A percentile compares a stretch with the other conserved stretches of the same genome.
These are phyloP conservation scores for Conomelus anceps DNA, from an alignment of 2,888 invertebrate species.

Conservation along the genomic window DNA sequence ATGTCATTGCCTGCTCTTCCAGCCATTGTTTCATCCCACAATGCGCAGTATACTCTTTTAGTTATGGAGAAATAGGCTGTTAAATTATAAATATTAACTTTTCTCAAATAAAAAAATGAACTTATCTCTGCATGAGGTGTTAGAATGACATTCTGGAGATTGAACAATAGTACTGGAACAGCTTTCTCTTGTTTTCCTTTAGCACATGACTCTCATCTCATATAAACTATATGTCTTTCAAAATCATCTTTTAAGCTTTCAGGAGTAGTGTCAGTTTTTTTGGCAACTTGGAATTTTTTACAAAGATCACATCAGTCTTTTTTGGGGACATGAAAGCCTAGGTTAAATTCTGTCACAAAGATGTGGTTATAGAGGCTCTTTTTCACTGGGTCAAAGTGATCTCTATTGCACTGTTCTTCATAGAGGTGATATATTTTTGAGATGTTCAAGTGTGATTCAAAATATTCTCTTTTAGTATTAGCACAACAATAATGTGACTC, in stretches of 20 bases:
- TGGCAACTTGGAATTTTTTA: not conserved
- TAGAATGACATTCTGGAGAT: not conserved
- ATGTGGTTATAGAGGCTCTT: not conserved
- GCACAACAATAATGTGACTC: not conserved
- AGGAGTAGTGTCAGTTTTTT: not conserved
- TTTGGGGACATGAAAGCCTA: not conserved
- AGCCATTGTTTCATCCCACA: slow-evolving; percentile 1
- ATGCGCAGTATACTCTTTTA: not conserved
- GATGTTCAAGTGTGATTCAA: not conserved
- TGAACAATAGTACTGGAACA: not conserved
- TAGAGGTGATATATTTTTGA: not conserved
- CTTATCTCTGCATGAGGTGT: not conserved
- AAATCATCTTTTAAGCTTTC: not conserved
- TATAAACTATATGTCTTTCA: not conserved
- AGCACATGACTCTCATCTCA: not conserved
- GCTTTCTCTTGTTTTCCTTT: not conserved
- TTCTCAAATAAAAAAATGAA: not conserved
- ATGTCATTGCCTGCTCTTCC: slow-evolving; percentile 5
- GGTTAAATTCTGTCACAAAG: not conserved
- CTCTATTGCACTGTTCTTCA: not conserved
- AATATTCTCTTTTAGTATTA: not conserved
- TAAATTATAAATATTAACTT: not conserved
- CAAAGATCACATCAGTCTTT: not conserved
- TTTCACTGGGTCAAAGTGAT: not conserved
- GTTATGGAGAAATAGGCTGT: not conserved